Base-by-base conservation (phyloP, 2,113 vertebrate species). In the Pluvianellus socialis region DNA sequence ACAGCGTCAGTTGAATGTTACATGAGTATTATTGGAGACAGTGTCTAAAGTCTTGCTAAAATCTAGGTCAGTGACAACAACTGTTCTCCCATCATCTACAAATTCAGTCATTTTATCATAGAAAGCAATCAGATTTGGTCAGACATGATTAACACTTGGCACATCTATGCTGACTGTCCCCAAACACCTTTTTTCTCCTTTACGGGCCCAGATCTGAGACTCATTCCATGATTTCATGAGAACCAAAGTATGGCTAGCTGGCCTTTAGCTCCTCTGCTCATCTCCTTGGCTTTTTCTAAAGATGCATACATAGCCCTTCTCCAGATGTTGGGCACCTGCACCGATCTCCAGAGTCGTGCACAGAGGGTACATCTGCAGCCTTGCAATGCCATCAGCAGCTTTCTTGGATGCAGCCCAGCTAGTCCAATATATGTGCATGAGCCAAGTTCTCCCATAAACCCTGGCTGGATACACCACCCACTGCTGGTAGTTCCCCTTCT, bases 331-430 rank as follows among this genome's bases (percentile, higher is more conserved):
- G 40, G 12, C 44, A 79, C 3, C 15, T 76, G 30, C 19, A 66
- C 24, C 0, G 0, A 42, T 30, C 62, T 77, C 32, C 47, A 50
- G 3, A 79, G 30, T 38, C 28, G 91, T 89, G 74, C 45, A 86
- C 52, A 81, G 9, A 2, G 35, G 38, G 38, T 19, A 30, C 1
- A 63, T 35, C 24, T 22, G 17, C 0, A 0, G n/a, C 28, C 19
- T 45, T 55, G 45, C 0, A 9, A 40, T 53, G 16, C 35, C 27
- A 47, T 18, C 38, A 71, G 47, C 23, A 86, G 42, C n/a, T 42
- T n/a, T 67, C 32, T 1, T 65, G 49, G 9, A 63, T 45, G 26
- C n/a, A 65, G 32, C 19, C n/a, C 24, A 16, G n/a, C 35, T 50
- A 20, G 38, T 58, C 27, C 66, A 50, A 32, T 7, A 32, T 5